Conservation (phyloP, 2,797 vertebrate genomes). For the Eutrigla gurnardus region DNA sequence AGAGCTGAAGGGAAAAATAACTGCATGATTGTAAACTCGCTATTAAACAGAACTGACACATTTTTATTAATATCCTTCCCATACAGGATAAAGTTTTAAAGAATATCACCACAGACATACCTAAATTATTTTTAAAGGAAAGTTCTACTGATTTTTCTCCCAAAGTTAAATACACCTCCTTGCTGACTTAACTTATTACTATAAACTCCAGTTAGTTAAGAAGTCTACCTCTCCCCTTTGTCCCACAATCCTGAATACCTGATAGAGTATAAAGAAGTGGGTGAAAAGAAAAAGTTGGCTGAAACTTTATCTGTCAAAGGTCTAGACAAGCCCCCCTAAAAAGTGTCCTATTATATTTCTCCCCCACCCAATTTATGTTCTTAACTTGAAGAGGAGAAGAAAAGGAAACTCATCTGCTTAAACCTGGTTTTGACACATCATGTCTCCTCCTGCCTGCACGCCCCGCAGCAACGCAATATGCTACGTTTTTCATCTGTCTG, state of each 20-base stretch:
- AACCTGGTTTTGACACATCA: constrained; percentile 51
- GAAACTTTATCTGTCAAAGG: constrained; percentile 66
- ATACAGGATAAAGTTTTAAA: not conserved
- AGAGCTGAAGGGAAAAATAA: not conserved
- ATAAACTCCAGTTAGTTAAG: constrained; percentile 5
- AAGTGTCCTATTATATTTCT: constrained; percentile 61
- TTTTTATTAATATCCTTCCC: not conserved
- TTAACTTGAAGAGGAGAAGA: constrained; percentile 56
- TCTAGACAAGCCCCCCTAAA: constrained; percentile 40
- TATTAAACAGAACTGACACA: not conserved
- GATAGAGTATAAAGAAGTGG: constrained; percentile 37
- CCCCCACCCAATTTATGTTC: constrained; percentile 37
- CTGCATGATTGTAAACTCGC: not conserved
- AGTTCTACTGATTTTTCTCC: constrained; percentile 1
- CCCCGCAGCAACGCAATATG: constrained; percentile 62
- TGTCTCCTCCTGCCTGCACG: constrained; percentile 40
- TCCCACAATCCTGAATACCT: constrained; percentile 47
- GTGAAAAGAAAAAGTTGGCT: constrained; percentile 26
- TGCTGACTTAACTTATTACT: too few species aligned
- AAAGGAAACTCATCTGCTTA: constrained; percentile 42
- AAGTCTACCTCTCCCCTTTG: constrained; percentile 54
- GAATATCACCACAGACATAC: not conserved
- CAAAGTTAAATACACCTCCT: not conserved
- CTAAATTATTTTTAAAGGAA: constrained; percentile 1
- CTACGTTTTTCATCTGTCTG: constrained; percentile 43